phyloP scores from a whole-genome alignment of 2,113 vertebrate species.

The Brachypodius melanocephalos region DNA sequence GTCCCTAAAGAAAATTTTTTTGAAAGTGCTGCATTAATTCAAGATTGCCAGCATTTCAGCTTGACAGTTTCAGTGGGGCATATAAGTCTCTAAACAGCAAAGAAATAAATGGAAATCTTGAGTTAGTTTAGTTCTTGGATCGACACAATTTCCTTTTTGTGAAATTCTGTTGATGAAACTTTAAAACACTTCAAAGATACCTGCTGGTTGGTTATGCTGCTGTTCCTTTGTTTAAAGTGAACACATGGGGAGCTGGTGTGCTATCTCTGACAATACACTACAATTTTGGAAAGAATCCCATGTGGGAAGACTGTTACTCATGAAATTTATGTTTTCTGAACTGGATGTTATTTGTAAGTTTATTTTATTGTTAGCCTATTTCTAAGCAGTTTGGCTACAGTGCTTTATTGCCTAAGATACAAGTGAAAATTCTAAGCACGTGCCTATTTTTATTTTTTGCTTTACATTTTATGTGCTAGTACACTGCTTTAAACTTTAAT shows the following conservation, averaged over 20 bases:
- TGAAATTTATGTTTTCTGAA: slow-evolving; percentile 24
- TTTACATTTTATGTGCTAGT: background rate
- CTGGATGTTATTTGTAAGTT: background rate
- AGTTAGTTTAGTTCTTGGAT: slow-evolving; percentile 14
- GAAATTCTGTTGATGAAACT: background rate
- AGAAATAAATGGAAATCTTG: background rate
- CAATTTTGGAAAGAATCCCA: background rate
- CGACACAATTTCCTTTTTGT: background rate
- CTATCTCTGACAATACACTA: background rate
- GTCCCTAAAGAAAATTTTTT: slow-evolving; percentile 44
- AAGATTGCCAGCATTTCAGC: slow-evolving; percentile 22
- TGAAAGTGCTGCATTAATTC: slow-evolving; percentile 30
- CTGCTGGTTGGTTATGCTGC: background rate
- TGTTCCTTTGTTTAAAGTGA: background rate
- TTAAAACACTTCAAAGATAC: background rate
- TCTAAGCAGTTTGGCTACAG: background rate
- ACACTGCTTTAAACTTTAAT: background rate
- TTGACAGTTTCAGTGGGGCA: slow-evolving; percentile 34
- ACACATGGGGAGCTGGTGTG: background rate
- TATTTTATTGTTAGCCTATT: slow-evolving; percentile 18
- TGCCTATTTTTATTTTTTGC: background rate
- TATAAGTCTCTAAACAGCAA: slow-evolving; percentile 17
- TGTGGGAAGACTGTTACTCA: background rate
- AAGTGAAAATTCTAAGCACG: slow-evolving; percentile 32
- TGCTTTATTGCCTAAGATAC: background rate